Evolutionary conservation across 2,888 invertebrate species (phyloP), one percentile per base, ranked within the genome.

Genomic region (Dysmachus trigonus): DNA sequence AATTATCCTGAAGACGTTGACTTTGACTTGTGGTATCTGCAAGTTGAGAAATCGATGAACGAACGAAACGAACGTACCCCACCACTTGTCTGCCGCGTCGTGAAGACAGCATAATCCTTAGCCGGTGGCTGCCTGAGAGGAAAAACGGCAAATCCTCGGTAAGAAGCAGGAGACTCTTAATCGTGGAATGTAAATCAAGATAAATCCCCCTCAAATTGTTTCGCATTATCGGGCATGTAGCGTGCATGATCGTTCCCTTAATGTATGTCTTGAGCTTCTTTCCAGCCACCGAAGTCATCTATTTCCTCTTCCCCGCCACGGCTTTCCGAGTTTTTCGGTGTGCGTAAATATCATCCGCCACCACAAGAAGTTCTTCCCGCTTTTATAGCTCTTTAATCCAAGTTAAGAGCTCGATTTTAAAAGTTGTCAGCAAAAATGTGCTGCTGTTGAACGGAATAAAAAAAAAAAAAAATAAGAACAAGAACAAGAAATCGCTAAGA

Each of bases 161-260:
- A 82, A 51, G 62, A 71, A 53, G 27, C 62, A 18, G 27, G 62
- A 51, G 27, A 73, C 85, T 82, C 76, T 87, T 87, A 87, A 87
- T 87, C 87, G 87, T 79, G 53, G 86, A 86, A 87, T 87, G 87
- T 87, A 87, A 86, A 87, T 87, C 87, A 87, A 86, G 87, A 86
- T 87, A 87, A 87, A 87, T 87, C 87, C 87, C 84, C 86, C 87
- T 87, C 85, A 87, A 87, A 87, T 87, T 87, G 87, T 87, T 86
- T 87, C 87, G 86, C 87, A 87, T 87, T 87, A 86, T 86, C 87
- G 81, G 84, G 74, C 81, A 81, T 87, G 87, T 87, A 86, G 86
- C 72, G 47, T 77, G 62, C 73, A 62, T 74, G 51, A 51, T 74
- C 74, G 51, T 85, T 47, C 31, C 51, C 74, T 51, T 51, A 72